Evolutionary conservation across 2,888 invertebrate species (phyloP), one percentile per base, ranked within the genome.

Genomic region (Aspidiotus rigidus): DNA sequence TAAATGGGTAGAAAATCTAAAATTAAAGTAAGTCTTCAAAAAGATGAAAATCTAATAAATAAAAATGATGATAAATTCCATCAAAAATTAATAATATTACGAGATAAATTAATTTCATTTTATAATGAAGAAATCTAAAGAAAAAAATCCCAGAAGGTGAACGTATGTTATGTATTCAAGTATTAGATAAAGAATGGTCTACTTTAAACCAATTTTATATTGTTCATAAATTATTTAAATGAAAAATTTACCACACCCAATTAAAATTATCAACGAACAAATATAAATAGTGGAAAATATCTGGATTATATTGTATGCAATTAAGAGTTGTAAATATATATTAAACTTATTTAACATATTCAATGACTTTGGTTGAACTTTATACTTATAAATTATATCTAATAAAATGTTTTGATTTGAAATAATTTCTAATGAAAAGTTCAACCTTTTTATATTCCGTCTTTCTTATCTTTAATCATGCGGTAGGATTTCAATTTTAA

Each of bases 291-390:
- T 8, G 8, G 15, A 56, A 10, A n/a, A 56, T 10, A 56, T 10
- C 9, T 10, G 56, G 8, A 13, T 13, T 10, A 56, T 56, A 10
- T 56, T 56, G 56, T 56, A 56, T 56, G 56, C 10, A 56, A 56
- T 56, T 56, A 56, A 56, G 56, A 56, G 56, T 56, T 56, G 56
- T 13, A 56, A 13, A 56, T n/a, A 56, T 56, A 15, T 56, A 56
- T 56, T n/a, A 56, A 56, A 56, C 56, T 56, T 56, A 15, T 56
- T 56, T 56, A 56, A n/a, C 56, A 56, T 56, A 56, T 56, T 56
- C 16, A 56, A 56, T 56, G 56, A 56, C 56, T 56, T 56, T 15
- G 15, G 10, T 56, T 56, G 56, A 56, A 56, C 56, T 56, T 56
- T 15, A 44, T 10, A 44, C 11, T 10, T 44, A 11, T 56, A 56